A percentile compares a stretch with the other conserved stretches of the same genome.
phyloP scores from a whole-genome alignment of 2,888 invertebrate genomes.

The Sisyra terminalis region DNA sequence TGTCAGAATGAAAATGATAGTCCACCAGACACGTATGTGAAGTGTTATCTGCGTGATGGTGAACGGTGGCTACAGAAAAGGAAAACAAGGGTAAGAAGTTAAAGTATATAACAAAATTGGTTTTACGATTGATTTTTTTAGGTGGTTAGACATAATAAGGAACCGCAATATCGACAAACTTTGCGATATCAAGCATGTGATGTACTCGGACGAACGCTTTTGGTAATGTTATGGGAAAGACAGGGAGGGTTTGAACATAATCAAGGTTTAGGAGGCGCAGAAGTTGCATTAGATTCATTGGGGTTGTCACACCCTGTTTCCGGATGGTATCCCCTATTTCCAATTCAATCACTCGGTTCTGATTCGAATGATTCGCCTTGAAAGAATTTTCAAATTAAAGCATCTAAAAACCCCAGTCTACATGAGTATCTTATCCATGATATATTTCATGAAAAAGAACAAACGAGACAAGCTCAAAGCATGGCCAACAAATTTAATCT shows the following conservation, averaged over 20 bases:
- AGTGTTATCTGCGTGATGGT: constrained; percentile 80
- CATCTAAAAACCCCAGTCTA: no score
- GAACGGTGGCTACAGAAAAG: constrained; percentile 81
- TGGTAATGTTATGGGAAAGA: constrained; percentile 87
- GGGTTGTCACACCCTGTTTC: constrained; percentile 64
- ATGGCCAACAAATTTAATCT: no score
- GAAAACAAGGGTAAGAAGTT: constrained; percentile 46
- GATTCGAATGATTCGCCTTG: constrained; percentile 36
- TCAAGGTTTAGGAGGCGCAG: constrained; percentile 63
- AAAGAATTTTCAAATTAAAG: no score
- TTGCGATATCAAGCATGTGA: constrained; percentile 72
- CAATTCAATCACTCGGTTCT: constrained; percentile 64
- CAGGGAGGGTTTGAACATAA: constrained; percentile 81
- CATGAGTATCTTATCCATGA: no score
- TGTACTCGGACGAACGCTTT: constrained; percentile 61
- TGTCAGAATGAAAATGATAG: constrained; percentile 52
- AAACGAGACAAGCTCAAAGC: no score
- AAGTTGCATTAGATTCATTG: constrained; percentile 68
- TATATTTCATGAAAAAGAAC: no score
- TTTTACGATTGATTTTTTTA: constrained; percentile 4
- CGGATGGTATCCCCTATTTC: constrained; percentile 86
- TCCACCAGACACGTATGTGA: constrained; percentile 79
- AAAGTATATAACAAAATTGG: not conserved
- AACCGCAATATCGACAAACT: constrained; percentile 77
- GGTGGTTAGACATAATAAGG: constrained; percentile 61